These are phyloP conservation scores for Cryptotis parvus DNA, from an alignment of 2,113 vertebrate species.

Conservation along the genomic window DNA sequence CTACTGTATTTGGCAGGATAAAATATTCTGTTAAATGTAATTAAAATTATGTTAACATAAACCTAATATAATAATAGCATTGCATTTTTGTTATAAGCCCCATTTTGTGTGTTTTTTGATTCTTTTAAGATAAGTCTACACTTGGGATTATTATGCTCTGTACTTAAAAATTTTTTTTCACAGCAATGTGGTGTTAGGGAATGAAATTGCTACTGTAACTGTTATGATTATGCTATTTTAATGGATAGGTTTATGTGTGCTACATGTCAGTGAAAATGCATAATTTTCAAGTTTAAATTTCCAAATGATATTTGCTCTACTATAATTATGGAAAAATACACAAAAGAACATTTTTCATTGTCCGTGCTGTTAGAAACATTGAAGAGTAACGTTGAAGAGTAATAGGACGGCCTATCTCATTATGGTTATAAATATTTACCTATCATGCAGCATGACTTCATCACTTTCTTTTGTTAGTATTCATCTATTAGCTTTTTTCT, in stretches of 20 bases:
- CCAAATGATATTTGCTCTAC: not conserved
- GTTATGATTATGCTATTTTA: too few relatives aligned
- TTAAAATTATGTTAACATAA: not conserved
- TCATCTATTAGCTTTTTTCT: not conserved
- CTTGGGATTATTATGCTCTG: not conserved
- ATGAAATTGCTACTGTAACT: not conserved
- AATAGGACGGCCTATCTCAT: not conserved
- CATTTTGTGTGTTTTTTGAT: not conserved
- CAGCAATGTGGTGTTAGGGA: not conserved
- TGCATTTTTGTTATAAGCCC: not conserved
- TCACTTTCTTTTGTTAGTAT: not conserved
- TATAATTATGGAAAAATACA: not conserved
- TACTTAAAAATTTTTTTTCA: not conserved
- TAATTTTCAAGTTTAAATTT: conserved; percentile 5
- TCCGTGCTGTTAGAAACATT: not conserved
- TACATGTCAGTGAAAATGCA: not conserved
- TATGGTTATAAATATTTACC: conserved; percentile 2
- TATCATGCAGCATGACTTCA: not conserved
- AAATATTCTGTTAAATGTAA: not conserved
- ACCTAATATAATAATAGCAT: not conserved
- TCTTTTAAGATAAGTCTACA: not conserved
- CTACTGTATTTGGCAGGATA: not conserved
- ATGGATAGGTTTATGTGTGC: not conserved
- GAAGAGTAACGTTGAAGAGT: not conserved
- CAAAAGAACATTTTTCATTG: not conserved